Evolutionary conservation across 1,140 invertebrate genomes (phyloP).

Genomic region (Ephestia elutella): DNA sequence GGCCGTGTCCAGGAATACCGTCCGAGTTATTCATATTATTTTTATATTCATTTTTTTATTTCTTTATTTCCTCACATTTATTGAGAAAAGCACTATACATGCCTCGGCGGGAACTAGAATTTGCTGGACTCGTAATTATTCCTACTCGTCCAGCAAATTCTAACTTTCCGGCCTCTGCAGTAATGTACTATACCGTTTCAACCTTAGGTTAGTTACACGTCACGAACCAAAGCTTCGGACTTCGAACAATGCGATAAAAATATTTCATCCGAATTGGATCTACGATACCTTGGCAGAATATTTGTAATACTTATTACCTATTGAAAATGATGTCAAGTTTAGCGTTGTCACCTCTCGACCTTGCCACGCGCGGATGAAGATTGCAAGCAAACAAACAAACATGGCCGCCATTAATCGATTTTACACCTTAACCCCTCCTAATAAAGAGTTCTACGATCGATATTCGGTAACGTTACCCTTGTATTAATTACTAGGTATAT

Average conservation of each 20-base stretch:
- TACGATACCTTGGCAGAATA: background rate
- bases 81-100: too few relatives aligned
- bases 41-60: too few relatives aligned
- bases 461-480: slow-evolving; percentile 16
- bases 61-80: too few relatives aligned
- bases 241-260: background rate
- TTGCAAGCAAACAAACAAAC: too few relatives aligned
- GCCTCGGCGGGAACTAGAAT: too few relatives aligned
- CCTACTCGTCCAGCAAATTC: too few relatives aligned
- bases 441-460: slow-evolving; percentile 2
- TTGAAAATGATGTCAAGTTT: slow-evolving; percentile 1
- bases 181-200: too few relatives aligned
- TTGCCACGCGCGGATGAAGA: background rate
- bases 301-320: slow-evolving; percentile 2
- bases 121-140: too few relatives aligned
- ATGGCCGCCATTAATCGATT: background rate
- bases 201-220: background rate
- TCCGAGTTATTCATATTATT: too few relatives aligned
- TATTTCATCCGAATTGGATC: background rate
- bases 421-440: background rate
- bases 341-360: background rate
- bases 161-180: too few relatives aligned
- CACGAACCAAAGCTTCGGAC: background rate
- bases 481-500: slow-evolving; percentile 38
- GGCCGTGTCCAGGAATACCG: too few relatives aligned